These are phyloP conservation scores for Dicrostonyx torquatus DNA, from an alignment of 2,797 vertebrate genomes.

Conservation along the genomic window DNA sequence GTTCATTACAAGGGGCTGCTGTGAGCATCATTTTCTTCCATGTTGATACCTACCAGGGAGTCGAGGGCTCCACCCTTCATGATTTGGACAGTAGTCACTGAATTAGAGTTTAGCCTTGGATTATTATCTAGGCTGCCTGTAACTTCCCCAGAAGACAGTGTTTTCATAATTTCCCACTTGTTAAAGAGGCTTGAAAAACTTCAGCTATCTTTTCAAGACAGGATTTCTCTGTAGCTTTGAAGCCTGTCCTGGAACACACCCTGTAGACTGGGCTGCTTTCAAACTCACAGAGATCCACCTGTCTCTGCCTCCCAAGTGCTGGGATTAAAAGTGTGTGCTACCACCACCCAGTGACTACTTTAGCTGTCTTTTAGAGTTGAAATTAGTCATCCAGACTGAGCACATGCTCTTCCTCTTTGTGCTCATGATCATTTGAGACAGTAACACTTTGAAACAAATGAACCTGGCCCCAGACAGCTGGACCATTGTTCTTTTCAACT, in stretches of 20 bases:
- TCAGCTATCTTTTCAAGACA: background rate
- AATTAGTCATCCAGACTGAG: background rate
- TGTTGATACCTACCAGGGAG: background rate
- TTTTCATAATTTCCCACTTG: background rate
- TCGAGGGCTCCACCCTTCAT: background rate
- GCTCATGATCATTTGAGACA: background rate
- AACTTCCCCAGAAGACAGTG: background rate
- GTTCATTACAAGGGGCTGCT: background rate
- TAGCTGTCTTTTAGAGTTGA: conserved; percentile 19
- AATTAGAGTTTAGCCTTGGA: background rate
- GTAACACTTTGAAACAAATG: background rate
- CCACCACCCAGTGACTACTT: background rate
- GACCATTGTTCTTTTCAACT: background rate
- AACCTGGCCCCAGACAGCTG: background rate
- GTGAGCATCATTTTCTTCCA: background rate
- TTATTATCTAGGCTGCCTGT: background rate
- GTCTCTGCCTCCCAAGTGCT: too few relatives aligned
- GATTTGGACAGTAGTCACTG: background rate
- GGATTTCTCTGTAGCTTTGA: too few relatives aligned
- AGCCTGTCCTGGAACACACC: too few relatives aligned
- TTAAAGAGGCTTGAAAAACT: conserved; percentile 39
- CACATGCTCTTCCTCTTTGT: background rate
- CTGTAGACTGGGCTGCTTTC: too few relatives aligned
- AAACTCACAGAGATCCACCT: too few relatives aligned
- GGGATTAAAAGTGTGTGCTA: too few relatives aligned